Evolutionary conservation across 1,140 invertebrate species (phyloP), one percentile per base, ranked within the genome.

Genomic region (Epicauta chinensis): DNA sequence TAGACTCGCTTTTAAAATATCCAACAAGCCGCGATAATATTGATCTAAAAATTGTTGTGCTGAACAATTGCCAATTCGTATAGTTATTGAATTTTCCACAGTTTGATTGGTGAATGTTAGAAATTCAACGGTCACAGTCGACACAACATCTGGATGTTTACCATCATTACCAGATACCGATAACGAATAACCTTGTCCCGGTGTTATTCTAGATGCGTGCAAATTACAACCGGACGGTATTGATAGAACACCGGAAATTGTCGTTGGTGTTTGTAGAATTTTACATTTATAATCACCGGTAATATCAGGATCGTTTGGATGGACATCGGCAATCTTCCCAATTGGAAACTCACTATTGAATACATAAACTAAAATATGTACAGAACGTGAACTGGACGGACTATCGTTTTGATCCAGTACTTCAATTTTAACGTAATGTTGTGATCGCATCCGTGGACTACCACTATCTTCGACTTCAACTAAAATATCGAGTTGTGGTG

Each of bases 401-500:
- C 85, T 92, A 65, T 97, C 93, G 71, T 97, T 97, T 68, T 91
- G 83, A 71, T 97, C 94, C 3, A 85, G 67, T 2, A 97, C 81
- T 34, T 83, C 78, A 15, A 97, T 83, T 7, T 77, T 80, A 12
- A 94, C 76, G 9, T 77, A 75, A 62, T 89, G 87, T 59, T 87
- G 83, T 6, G 86, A 87, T 60, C 77, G 83, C 81, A 91, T 86
- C 57, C 80, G 79, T 0, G 92, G 92, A 13, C 75, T 79, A 1
- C 94, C 94, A 57, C 83, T 91, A 67, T 98, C 94, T 71, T 87
- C 84, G 5, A 96, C 89, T 71, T 93, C 83, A 38, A 98, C 81
- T 16, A 83, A 60, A 38, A 91, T 75, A 70, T 86, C 80, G 52
- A 91, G 65, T 60, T 83, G 75, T 7, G 87, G 82, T 16, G 83